Base-by-base conservation (phyloP, 2,113 vertebrate species). In the Anguilla rostrata region DNA sequence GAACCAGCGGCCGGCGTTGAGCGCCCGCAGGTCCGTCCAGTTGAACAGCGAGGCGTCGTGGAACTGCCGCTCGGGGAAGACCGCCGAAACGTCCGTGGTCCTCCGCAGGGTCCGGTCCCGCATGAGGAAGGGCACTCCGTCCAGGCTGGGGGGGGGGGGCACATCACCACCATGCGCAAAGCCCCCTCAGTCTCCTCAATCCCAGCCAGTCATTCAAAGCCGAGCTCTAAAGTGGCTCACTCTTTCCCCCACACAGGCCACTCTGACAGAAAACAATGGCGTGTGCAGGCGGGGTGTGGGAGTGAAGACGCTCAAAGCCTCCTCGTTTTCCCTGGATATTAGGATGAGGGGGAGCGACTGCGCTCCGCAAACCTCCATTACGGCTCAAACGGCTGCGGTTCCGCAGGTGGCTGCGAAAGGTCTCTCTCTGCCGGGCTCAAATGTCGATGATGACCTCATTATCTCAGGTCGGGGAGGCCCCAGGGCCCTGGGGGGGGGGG, bases 1-100 rank as follows among this genome's bases (percentile, higher is more conserved):
- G 94, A 99, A 99, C 98, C 98, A 99, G 86, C 94, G 94, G 34
- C 98, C 98, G 0, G 98, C 96, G 0, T 97, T 99, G 83, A 99
- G 97, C 63, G 93, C 94, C 86, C 96, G 94, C 85, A 99, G 93
- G 88, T 97, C 94, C 0, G 98, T 98, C 98, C 98, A 99, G 96
- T 99, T 99, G 94, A 99, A 96, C 94, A 94, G 91, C 56, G 97
- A 95, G 46, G 96, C 95, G 0, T 96, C 96, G 0, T 94, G 89
- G 0, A 84, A 90, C 60, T 94, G 94, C 0, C 97, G 88, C 83
- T 96, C 96, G 0, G 97, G 97, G 22, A 98, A 98, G 57, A 95
- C 87, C 49, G 93, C 93, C 29, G 94, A 94, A 81, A 99, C 96
- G 0, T 99, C 95, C 0, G 98, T 99, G 39, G 98, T 99, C 87